Evolutionary conservation across 2,888 invertebrate species (phyloP).

Genomic region (Thymelicus sylvestris): DNA sequence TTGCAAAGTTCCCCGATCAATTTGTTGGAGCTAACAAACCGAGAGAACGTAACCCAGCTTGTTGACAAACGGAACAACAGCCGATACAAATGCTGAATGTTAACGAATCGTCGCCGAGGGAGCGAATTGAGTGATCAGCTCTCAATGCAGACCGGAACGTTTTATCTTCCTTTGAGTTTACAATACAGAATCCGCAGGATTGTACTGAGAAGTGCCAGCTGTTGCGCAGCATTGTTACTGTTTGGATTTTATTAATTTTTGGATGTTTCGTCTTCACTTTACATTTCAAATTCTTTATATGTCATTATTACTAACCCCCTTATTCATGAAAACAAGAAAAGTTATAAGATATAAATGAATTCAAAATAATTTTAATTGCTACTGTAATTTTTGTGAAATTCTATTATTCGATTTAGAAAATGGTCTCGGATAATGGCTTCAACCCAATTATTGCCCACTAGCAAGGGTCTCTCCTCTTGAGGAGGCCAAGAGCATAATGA

Average conservation of each 20-base stretch:
- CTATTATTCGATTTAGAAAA: too few species aligned
- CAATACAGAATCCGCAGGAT: neutral
- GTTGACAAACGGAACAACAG: slow-evolving; percentile 28
- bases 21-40: slow-evolving; percentile 28
- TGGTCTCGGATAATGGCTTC: too few species aligned
- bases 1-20: slow-evolving; percentile 8
- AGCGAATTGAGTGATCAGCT: slow-evolving; percentile 21
- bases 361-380: too few species aligned
- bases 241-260: neutral
- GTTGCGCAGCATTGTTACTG: neutral
- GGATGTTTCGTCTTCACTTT: neutral
- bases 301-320: too few species aligned
- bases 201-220: neutral
- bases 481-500: too few species aligned
- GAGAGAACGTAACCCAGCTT: slow-evolving; percentile 22
- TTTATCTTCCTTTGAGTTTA: slow-evolving; percentile 21
- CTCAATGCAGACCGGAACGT: neutral
- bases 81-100: slow-evolving; percentile 33
- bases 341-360: too few species aligned
- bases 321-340: too few species aligned
- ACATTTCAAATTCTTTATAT: too few species aligned
- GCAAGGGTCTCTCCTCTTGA: too few species aligned
- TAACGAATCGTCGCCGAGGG: slow-evolving; percentile 34
- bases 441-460: too few species aligned
- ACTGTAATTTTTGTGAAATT: too few species aligned